Percentiles rank a stretch among this genome's conserved stretches.
phyloP scores from a whole-genome alignment of 2,888 invertebrate species.

The Bellardia pandia region DNA sequence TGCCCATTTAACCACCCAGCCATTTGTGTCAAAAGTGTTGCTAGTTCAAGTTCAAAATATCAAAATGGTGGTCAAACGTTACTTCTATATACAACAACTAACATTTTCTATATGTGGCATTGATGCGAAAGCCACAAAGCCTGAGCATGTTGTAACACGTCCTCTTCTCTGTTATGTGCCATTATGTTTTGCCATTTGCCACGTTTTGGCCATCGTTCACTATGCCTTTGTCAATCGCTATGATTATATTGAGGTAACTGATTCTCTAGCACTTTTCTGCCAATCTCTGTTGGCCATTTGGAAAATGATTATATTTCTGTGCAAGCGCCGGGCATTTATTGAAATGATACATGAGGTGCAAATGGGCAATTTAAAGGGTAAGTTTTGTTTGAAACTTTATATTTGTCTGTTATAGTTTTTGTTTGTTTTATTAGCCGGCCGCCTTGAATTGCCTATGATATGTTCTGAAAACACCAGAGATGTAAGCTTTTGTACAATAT shows the following conservation, averaged over 20 bases:
- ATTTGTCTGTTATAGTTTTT: neutral
- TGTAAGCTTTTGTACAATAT: slow-evolving; percentile 26
- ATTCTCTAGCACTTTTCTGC: slow-evolving; percentile 43
- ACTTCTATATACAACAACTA: slow-evolving; percentile 55
- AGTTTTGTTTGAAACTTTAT: neutral
- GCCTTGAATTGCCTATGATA: slow-evolving; percentile 35
- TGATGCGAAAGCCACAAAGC: slow-evolving; percentile 25
- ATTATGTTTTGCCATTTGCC: slow-evolving; percentile 24
- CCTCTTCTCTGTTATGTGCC: slow-evolving; percentile 35
- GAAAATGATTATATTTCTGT: slow-evolving; percentile 52
- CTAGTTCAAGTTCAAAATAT: neutral
- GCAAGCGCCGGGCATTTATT: slow-evolving; percentile 27
- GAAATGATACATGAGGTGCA: slow-evolving; percentile 15
- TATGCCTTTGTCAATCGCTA: slow-evolving; percentile 47
- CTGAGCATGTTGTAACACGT: slow-evolving; percentile 34
- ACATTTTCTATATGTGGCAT: slow-evolving; percentile 48
- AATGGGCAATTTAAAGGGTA: slow-evolving; percentile 4
- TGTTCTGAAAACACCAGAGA: slow-evolving; percentile 35
- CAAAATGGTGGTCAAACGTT: slow-evolving; percentile 38
- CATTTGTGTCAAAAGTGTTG: neutral
- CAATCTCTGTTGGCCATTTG: slow-evolving; percentile 55
- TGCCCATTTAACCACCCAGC: neutral
- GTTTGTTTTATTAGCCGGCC: slow-evolving; percentile 12
- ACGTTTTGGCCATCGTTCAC: slow-evolving; percentile 43
- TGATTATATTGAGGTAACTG: slow-evolving; percentile 66